Evolutionary conservation across 2,797 vertebrate species (phyloP), one percentile per base, ranked within the genome.

Genomic region (Spondyliosoma cantharus): DNA sequence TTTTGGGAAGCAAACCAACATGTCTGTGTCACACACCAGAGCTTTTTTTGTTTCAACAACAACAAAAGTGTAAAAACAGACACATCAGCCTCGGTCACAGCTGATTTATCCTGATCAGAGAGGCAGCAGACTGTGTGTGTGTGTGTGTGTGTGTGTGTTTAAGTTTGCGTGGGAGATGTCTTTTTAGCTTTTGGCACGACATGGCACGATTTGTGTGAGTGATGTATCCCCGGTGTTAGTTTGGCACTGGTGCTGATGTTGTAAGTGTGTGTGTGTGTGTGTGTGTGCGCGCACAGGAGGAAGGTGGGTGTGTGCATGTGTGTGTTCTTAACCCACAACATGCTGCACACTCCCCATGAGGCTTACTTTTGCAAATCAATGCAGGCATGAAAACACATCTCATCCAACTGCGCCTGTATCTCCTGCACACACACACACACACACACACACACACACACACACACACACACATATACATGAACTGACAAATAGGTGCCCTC

Each of bases 241-340:
- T 79, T 86, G 64, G 48, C 57, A 37, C 65, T 57, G 81, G 74
- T 83, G 74, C 81, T 87, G 87, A 88, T 92, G 85, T 86, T 86
- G 78, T 52, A 48, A 61, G 54, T n/a, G 65, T 32, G 71, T 62
- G 74, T 60, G 76, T 52, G 67, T 52, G 56, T 37, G 43, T 63
- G 56, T 56, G 65, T 37, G 53, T 37, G 70, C 25, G 59, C 29
- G 78, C 37, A 46, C 20, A 52, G 16, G 48, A 52, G 22, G 71
- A 46, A 56, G 48, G 60, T 6, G 66, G 73, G 71, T 77, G 71
- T 76, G 71, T 74, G 66, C 5, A 5, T 29, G 29, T 29, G 29
- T 29, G 32, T 37, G 32, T 37, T 29, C 29, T 29, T 29, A 29
- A 67, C 70, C 43, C 76, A 67, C 62, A 83, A 60, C 67, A 78